Evolutionary conservation across 2,113 vertebrate species (phyloP).

Genomic region (Cichladusa arquata): DNA sequence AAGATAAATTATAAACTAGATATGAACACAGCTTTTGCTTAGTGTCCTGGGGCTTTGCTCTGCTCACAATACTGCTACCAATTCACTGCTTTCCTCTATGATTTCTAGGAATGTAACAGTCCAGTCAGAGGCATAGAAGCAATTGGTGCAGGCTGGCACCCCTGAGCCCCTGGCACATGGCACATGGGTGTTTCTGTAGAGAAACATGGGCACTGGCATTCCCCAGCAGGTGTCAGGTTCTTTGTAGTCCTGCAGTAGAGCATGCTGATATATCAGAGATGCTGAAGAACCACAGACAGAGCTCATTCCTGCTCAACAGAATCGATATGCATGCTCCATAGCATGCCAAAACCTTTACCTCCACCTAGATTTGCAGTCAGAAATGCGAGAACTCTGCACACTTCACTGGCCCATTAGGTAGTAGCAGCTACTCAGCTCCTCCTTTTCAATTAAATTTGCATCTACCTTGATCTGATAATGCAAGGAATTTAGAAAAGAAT

Average conservation of each 20-base stretch:
- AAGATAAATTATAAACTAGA: not conserved
- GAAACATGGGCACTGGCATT: not conserved
- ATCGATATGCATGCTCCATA: accelerated
- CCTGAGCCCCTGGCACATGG: accelerated
- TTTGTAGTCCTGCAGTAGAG: not conserved
- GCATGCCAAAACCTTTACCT: not conserved
- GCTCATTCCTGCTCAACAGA: not conserved
- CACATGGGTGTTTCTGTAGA: not conserved
- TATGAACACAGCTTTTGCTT: not conserved
- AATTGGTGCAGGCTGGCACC: not conserved
- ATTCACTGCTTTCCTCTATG: not conserved
- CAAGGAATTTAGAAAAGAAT: not conserved
- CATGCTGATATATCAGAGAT: not conserved
- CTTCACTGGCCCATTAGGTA: not conserved
- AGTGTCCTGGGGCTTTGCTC: not conserved
- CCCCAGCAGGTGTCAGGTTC: not conserved
- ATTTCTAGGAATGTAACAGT: not conserved
- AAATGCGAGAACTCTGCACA: not conserved
- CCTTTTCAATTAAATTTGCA: not conserved
- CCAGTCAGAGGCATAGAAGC: not conserved
- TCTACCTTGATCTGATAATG: not conserved
- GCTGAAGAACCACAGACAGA: not conserved
- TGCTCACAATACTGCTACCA: not conserved
- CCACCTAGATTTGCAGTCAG: not conserved
- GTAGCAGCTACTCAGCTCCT: not conserved